These are phyloP conservation scores for Drosophila putrida DNA, from an alignment of 2,888 invertebrate genomes.

Conservation along the genomic window DNA sequence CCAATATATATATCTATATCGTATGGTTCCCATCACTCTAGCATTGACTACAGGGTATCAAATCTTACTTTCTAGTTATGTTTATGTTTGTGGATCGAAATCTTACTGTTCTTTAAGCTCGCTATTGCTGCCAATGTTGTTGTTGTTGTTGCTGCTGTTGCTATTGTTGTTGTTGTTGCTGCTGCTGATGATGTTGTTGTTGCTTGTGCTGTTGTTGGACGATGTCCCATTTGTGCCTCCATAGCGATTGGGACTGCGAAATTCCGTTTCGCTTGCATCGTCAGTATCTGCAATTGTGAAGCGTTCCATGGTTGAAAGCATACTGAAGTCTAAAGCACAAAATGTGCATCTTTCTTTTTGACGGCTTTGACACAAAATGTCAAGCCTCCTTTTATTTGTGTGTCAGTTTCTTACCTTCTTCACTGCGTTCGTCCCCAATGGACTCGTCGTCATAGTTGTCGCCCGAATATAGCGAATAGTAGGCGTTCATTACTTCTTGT, in stretches of 20 bases:
- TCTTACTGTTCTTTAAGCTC: constrained; percentile 85
- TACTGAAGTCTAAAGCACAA: constrained; percentile 13
- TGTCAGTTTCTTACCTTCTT: constrained; percentile 62
- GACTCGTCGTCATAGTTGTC: constrained; percentile 72
- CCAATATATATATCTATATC: background rate
- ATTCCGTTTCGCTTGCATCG: constrained; percentile 98
- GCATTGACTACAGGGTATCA: no score
- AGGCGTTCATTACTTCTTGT: constrained; percentile 53
- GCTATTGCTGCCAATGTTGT: constrained; percentile 79
- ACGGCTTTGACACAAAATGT: background rate
- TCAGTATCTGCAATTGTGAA: constrained; percentile 90
- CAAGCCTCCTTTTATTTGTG: background rate
- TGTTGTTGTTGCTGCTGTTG: constrained; percentile 60
- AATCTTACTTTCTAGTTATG: no score
- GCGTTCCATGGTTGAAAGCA: constrained; percentile 28
- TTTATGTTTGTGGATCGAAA: background rate
- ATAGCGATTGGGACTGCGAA: constrained; percentile 87
- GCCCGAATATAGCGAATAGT: constrained; percentile 55
- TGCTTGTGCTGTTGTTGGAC: constrained; percentile 45
- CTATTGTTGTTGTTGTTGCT: constrained; percentile 20
- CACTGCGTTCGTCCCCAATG: constrained; percentile 72
- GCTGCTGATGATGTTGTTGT: constrained; percentile 30
- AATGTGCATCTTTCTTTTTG: background rate
- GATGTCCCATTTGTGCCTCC: constrained; percentile 71
- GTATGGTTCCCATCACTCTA: no score